A percentile compares a stretch with the other conserved stretches of the same genome.
These are phyloP conservation scores for Channa maculata DNA, from an alignment of 2,113 vertebrate genomes.

Conservation along the genomic window DNA sequence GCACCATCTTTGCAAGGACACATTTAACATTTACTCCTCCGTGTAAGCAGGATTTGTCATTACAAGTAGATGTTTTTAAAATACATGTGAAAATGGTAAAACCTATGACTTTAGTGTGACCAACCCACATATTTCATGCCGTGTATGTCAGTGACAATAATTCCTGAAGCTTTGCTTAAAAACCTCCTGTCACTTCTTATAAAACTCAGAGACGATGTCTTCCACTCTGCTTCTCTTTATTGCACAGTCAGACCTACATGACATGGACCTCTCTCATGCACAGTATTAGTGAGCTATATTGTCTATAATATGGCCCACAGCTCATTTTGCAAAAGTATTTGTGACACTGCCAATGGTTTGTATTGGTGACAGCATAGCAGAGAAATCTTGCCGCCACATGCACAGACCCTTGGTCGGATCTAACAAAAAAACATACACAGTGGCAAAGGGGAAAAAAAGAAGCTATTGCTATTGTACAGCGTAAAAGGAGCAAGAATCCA, in stretches of 20 bases:
- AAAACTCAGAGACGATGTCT: slow-evolving; percentile 20
- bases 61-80: not conserved
- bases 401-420: not conserved
- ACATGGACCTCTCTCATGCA: slow-evolving; percentile 4
- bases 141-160: slow-evolving; percentile 6
- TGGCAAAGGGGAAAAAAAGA: no score
- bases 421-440: not conserved
- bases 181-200: slow-evolving; percentile 24
- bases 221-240: slow-evolving; percentile 10
- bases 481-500: not conserved
- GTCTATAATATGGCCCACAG: not conserved
- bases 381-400: not conserved
- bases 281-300: not conserved
- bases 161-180: not conserved
- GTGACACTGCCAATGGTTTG: not conserved
- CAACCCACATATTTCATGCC: not conserved
- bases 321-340: not conserved
- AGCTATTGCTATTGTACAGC: not conserved
- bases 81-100: not conserved
- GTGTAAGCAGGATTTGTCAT: not conserved
- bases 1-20: not conserved
- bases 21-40: not conserved
- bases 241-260: slow-evolving; percentile 9
- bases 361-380: not conserved
- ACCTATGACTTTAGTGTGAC: not conserved